Evolutionary conservation across 2,113 vertebrate genomes (phyloP).

Genomic region (Oceanites oceanicus): DNA sequence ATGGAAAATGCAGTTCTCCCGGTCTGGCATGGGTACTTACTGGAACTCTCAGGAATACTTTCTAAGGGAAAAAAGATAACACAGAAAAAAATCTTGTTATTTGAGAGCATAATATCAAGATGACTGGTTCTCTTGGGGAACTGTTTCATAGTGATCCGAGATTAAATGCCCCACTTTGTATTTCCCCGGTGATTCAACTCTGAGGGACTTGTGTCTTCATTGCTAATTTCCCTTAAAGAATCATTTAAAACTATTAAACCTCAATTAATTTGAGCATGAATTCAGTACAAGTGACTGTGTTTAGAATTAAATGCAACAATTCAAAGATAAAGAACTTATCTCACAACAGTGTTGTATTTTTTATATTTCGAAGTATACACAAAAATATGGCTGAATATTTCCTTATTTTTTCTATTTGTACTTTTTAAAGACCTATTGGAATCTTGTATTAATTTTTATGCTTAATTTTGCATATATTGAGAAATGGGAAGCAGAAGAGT

Average conservation of each 20-base stretch:
- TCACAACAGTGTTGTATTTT: background rate
- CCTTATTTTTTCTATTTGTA: background rate
- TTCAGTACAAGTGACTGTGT: background rate
- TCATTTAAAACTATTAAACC: background rate
- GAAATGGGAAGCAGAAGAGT: background rate
- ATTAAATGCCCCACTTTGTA: background rate
- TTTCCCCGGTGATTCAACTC: background rate
- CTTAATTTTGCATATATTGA: conserved; percentile 23
- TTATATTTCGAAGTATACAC: background rate
- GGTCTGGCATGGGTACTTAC: background rate
- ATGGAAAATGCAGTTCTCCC: background rate
- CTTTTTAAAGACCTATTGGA: background rate
- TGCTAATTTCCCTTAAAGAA: background rate
- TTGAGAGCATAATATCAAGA: background rate
- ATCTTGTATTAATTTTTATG: background rate
- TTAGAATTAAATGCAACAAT: background rate
- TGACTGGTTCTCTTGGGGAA: background rate
- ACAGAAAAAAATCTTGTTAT: background rate
- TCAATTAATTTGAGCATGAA: background rate
- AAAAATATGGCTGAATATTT: background rate
- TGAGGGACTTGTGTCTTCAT: background rate
- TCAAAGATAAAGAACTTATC: background rate
- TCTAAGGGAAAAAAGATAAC: background rate
- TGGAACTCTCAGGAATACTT: background rate
- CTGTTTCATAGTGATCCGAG: background rate